A percentile compares a stretch with the other conserved stretches of the same genome.
Evolutionary conservation across 2,888 invertebrate species (phyloP).

Genomic region (Sipha maydis): DNA sequence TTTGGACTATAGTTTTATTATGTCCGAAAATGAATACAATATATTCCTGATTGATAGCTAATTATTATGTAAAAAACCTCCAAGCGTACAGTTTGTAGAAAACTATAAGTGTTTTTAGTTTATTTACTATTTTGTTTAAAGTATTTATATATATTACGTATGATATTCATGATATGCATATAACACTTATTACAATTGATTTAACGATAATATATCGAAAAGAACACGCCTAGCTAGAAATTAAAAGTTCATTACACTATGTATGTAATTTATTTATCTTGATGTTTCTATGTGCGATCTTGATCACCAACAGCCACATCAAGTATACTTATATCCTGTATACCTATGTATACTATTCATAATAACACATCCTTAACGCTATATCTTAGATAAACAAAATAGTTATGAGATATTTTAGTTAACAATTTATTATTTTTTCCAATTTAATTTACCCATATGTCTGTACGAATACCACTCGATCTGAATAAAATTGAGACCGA

Average conservation of each 20-base stretch:
- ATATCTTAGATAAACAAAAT: not conserved
- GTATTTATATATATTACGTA: not conserved
- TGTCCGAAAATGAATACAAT: not conserved
- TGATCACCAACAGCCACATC: not conserved
- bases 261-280: not conserved
- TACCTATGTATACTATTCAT: not conserved
- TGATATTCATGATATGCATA: too few species aligned
- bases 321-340: not conserved
- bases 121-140: not conserved
- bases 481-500: not conserved
- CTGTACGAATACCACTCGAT: not conserved
- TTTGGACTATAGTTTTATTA: not conserved
- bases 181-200: too few species aligned
- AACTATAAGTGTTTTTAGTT: not conserved
- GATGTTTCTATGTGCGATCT: not conserved
- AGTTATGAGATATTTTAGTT: not conserved
- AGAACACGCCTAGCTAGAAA: not conserved
- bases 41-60: not conserved
- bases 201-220: not conserved
- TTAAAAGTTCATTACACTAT: not conserved
- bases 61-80: not conserved
- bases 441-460: not conserved
- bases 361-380: not conserved
- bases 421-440: not conserved
- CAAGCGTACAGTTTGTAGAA: not conserved